Percentiles rank a stretch among this genome's conserved stretches.
Conservation (phyloP, 1,140 invertebrate genomes). For the Achatina immaculata region DNA sequence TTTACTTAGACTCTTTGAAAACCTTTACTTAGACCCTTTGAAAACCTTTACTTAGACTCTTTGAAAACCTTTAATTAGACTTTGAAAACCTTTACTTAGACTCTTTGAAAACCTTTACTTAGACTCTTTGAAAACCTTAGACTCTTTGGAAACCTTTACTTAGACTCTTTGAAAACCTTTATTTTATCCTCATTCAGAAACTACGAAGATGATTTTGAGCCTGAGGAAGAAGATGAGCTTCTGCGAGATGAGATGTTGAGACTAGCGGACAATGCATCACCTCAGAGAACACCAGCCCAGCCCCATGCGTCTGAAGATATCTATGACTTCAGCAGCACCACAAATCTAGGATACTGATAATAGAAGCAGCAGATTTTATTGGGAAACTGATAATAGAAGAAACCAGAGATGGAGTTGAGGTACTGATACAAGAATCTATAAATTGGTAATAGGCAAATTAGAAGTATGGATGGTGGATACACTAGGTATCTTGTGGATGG, state of each 20-base stretch:
- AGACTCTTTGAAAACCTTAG: no score
- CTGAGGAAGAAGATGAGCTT: slow-evolving; percentile 63
- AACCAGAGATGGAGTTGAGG: no score
- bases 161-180: not conserved
- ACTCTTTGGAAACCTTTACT: no score
- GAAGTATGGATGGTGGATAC: not conserved
- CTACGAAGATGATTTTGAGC: slow-evolving; percentile 70
- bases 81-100: no score
- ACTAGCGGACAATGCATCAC: slow-evolving; percentile 39
- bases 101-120: no score
- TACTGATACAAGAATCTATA: not conserved
- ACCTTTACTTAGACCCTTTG: no score
- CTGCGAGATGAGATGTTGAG: slow-evolving; percentile 48
- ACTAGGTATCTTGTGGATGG: not conserved
- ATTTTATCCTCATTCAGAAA: slow-evolving; percentile 21
- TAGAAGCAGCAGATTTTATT: not conserved
- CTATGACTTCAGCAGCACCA: slow-evolving; percentile 55
- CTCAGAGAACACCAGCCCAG: not conserved
- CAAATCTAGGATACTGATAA: slow-evolving; percentile 48
- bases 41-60: no score
- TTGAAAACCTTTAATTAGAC: no score
- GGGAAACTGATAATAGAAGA: not conserved
- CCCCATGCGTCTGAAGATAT: slow-evolving; percentile 53
- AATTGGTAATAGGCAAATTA: not conserved
- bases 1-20: no score